phyloP scores from a whole-genome alignment of 2,113 vertebrate genomes.

The Oryctolagus cuniculus region DNA sequence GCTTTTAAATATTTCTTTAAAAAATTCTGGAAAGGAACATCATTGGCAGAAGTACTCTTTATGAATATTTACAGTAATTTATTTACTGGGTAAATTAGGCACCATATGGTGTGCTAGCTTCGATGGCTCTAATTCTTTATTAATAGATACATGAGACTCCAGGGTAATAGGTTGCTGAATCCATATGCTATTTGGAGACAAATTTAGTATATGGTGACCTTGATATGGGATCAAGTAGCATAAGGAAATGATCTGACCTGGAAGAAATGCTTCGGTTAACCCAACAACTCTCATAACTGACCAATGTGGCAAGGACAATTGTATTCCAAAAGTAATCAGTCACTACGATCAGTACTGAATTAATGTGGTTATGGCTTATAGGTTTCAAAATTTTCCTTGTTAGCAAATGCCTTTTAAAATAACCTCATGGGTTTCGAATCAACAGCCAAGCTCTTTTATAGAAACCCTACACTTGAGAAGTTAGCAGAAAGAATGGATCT shows the following conservation, averaged over 20 bases:
- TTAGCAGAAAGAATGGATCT: constrained; percentile 46
- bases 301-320: constrained; percentile 52
- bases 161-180: constrained; percentile 54
- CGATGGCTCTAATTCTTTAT: constrained; percentile 62
- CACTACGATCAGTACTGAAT: constrained; percentile 56
- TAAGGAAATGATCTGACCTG: constrained; percentile 71
- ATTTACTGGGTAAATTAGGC: constrained; percentile 64
- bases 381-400: constrained; percentile 53
- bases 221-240: constrained; percentile 58
- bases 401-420: constrained; percentile 69
- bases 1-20: background rate
- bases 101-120: constrained; percentile 63
- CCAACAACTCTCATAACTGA: constrained; percentile 70
- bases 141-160: constrained; percentile 57
- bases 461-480: constrained; percentile 47
- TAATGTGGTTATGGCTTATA: constrained; percentile 34
- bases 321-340: constrained; percentile 62
- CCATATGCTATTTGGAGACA: constrained; percentile 72
- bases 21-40: background rate
- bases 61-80: constrained; percentile 56
- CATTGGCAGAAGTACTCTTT: constrained; percentile 9
- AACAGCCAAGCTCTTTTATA: constrained; percentile 17
- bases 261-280: constrained; percentile 71
- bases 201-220: constrained; percentile 76
- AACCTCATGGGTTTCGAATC: constrained; percentile 51